phyloP scores from a whole-genome alignment of 2,888 invertebrate genomes.

The Chrysotoxum bicinctum region DNA sequence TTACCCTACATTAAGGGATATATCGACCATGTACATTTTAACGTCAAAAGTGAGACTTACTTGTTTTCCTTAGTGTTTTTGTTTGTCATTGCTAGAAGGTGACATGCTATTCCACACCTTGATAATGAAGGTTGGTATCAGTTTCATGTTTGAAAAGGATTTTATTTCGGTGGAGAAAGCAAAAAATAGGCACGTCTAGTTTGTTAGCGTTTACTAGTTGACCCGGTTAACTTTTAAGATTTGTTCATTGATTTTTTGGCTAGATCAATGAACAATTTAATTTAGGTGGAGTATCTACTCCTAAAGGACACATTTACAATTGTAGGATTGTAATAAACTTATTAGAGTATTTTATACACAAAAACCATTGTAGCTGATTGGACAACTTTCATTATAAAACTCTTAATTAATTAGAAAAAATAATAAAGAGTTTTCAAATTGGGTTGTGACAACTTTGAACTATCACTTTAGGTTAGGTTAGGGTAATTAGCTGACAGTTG shows the following conservation, averaged over 20 bases:
- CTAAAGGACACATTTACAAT: too few relatives aligned
- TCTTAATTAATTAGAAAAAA: too few relatives aligned
- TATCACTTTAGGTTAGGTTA: too few relatives aligned
- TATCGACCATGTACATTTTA: conserved; percentile 25
- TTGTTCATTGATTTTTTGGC: neutral
- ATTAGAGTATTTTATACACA: too few relatives aligned
- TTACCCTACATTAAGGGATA: neutral
- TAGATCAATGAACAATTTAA: too few relatives aligned
- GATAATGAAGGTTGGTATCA: neutral
- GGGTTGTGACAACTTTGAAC: too few relatives aligned
- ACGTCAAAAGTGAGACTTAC: conserved; percentile 35
- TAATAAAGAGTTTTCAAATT: too few relatives aligned
- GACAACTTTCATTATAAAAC: too few relatives aligned
- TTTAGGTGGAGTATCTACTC: too few relatives aligned
- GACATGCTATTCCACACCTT: neutral
- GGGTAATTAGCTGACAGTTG: too few relatives aligned
- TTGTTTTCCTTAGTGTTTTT: neutral
- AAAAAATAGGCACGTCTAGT: neutral
- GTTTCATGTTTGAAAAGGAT: neutral
- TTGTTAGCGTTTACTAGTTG: neutral
- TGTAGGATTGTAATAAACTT: too few relatives aligned
- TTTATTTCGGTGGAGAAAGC: neutral
- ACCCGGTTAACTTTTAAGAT: neutral
- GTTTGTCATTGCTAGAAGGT: neutral
- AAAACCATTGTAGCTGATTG: too few relatives aligned